These are phyloP conservation scores for Noturus placidus DNA, from an alignment of 2,113 vertebrate species.

Conservation along the genomic window DNA sequence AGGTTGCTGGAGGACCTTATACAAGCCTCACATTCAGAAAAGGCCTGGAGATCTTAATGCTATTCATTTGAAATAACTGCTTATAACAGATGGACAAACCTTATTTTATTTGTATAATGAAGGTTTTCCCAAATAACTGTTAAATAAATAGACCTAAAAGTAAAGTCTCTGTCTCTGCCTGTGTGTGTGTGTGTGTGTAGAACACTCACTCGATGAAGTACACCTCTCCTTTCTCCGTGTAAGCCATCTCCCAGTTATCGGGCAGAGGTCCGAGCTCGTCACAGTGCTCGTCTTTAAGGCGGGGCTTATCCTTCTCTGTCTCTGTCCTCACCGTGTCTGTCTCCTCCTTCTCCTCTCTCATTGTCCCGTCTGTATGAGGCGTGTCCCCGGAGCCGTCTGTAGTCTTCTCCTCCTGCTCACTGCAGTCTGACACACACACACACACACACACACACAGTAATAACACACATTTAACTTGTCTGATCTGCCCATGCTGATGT, in stretches of 20 bases:
- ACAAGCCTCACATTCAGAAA: background rate
- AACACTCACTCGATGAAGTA: conserved; percentile 96
- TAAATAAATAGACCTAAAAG: no score
- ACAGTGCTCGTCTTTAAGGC: conserved; percentile 58
- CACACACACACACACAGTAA: background rate
- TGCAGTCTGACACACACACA: conserved; percentile 79
- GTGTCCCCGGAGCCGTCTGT: conserved; percentile 82
- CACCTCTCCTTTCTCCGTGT: conserved; percentile 98
- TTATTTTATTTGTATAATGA: no score
- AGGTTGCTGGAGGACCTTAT: no score
- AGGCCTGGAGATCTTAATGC: background rate
- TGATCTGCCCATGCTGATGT: background rate
- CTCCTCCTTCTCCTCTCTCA: conserved; percentile 75
- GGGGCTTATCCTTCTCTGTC: conserved; percentile 70
- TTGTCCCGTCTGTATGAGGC: conserved; percentile 64
- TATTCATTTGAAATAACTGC: no score
- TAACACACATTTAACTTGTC: background rate
- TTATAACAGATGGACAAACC: no score
- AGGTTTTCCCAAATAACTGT: no score
- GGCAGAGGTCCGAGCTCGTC: conserved; percentile 89
- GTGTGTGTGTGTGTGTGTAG: background rate
- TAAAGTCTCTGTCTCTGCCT: background rate
- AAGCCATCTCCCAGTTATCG: conserved; percentile 99
- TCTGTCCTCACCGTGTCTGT: conserved; percentile 67
- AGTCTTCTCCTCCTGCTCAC: conserved; percentile 94